phyloP scores from a whole-genome alignment of 2,797 vertebrate genomes.

The Ptychobarbus kaznakovi region DNA sequence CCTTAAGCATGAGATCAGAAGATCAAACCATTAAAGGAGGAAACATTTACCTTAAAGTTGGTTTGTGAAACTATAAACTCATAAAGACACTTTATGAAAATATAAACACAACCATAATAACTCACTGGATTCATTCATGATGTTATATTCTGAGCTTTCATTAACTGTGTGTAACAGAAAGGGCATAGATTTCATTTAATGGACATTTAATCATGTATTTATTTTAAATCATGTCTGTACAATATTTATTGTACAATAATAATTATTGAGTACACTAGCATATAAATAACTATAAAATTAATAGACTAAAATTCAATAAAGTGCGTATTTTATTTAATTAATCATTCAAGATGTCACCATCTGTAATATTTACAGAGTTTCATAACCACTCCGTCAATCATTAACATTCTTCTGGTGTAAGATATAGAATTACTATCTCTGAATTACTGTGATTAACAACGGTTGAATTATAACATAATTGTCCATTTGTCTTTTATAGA shows the following conservation, averaged over 20 bases:
- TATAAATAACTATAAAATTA: neutral
- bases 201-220: neutral
- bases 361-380: constrained; percentile 23
- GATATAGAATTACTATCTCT: neutral
- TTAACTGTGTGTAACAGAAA: neutral
- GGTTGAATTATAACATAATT: neutral
- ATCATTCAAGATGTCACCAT: neutral
- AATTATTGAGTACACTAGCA: neutral
- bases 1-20: neutral
- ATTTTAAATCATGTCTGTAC: neutral
- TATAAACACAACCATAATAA: neutral
- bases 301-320: neutral
- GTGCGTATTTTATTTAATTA: neutral
- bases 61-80: neutral
- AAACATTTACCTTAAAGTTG: neutral
- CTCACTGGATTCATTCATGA: neutral
- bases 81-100: neutral
- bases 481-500: neutral
- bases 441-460: neutral
- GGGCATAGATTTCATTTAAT: neutral
- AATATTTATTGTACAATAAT: too few species aligned
- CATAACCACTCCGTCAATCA: constrained; percentile 23
- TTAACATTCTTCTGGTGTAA: neutral
- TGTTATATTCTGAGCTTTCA: neutral
- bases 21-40: neutral